These are phyloP conservation scores for Semotilus atromaculatus DNA, from an alignment of 2,797 vertebrate genomes.

Conservation along the genomic window DNA sequence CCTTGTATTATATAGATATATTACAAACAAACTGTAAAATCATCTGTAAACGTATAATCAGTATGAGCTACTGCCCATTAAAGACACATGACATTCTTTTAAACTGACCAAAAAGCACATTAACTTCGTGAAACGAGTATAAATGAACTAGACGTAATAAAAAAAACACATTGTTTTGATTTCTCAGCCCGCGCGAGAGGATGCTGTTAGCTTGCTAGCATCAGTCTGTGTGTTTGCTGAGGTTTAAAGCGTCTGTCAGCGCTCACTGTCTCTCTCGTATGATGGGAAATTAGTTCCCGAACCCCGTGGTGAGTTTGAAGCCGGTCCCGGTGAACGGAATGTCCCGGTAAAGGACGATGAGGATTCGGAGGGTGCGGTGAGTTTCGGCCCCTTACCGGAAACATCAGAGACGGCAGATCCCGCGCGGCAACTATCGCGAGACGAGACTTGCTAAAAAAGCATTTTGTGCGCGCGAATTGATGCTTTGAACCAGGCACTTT, in stretches of 20 bases:
- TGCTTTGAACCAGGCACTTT: no score
- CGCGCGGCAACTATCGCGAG: slow-evolving; percentile 23
- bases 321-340: slow-evolving; percentile 33
- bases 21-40: not conserved
- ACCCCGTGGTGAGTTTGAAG: not conserved
- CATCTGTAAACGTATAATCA: not conserved
- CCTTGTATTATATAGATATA: not conserved
- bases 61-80: not conserved
- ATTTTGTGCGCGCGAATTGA: no score
- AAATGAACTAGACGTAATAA: not conserved
- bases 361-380: slow-evolving; percentile 40
- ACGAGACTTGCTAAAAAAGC: not conserved
- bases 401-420: not conserved
- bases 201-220: slow-evolving; percentile 37
- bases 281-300: not conserved
- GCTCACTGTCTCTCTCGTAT: not conserved
- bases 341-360: slow-evolving; percentile 35
- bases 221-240: not conserved
- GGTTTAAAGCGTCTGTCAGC: not conserved
- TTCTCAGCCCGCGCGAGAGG: not conserved
- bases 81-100: not conserved
- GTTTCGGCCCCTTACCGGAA: slow-evolving; percentile 38
- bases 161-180: not conserved
- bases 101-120: not conserved
- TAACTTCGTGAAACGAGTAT: not conserved